Evolutionary conservation across 2,797 vertebrate genomes (phyloP), one percentile per base, ranked within the genome.

Genomic region (Xenops minutus): DNA sequence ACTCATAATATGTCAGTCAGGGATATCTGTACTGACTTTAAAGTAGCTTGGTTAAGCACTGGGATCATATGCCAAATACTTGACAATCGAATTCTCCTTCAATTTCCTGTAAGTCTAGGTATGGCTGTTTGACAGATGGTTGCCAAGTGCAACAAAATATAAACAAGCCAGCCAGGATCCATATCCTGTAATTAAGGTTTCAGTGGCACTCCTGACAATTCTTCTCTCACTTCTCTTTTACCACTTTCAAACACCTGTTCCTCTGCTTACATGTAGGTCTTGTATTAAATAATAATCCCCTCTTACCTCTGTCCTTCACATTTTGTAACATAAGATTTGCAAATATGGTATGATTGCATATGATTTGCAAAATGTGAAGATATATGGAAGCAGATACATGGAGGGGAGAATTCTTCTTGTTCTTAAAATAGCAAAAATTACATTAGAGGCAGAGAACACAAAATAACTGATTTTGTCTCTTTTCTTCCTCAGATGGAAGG

Each of bases 121-220:
- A 52, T 21, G 59, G 17, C 43, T 56, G 26, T n/a, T 24, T 34
- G 81, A 87, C 66, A 93, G 80, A 37, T 89, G 44, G 80, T 87
- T 96, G 73, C 66, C 68, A 87, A 73, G 58, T 41, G 48, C 78
- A 67, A 74, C 58, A 69, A 90, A 91, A 83, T 10, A 8, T 12
- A 92, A 93, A 88, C 49, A 93, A 96, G 49, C 21, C 74, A 75
- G 54, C n/a, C 88, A 96, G 91, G 93, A 96, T 94, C 77, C 56
- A 72, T 52, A 90, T 94, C 91, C 92, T 93, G 85, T 67, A 94
- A 91, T 92, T 92, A 94, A 85, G 75, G 49, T 80, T 83, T 90
- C 72, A 41, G 15, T 61, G 49, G 17, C 3, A 3, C 10, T 62
- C 22, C 59, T 73, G 54, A 58, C 29, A 43, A 43, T 48, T 78